These are phyloP conservation scores for Melolontha melolontha DNA, from an alignment of 2,888 invertebrate genomes.

Conservation along the genomic window DNA sequence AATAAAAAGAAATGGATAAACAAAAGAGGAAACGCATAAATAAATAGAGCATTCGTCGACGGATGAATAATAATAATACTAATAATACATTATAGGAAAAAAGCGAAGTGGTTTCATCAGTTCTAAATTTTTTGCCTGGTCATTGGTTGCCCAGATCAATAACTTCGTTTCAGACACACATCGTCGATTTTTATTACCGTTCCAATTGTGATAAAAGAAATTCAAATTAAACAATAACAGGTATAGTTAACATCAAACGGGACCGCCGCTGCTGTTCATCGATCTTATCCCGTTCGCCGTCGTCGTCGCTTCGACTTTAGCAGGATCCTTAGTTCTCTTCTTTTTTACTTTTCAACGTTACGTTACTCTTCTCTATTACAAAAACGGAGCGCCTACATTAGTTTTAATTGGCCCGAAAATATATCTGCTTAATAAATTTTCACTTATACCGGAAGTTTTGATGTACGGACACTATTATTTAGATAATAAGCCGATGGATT, in stretches of 20 bases:
- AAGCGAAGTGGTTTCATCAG: constrained; percentile 28
- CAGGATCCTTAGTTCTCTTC: no score
- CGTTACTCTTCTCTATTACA: background rate
- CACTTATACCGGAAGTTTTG: constrained; percentile 31
- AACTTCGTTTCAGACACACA: constrained; percentile 25
- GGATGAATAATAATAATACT: constrained; percentile 10
- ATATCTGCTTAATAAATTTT: constrained; percentile 32
- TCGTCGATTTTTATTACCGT: constrained; percentile 36
- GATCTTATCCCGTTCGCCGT: constrained; percentile 11
- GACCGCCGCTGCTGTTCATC: constrained; percentile 21
- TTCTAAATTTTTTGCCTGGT: constrained; percentile 22
- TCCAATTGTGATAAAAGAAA: constrained; percentile 38
- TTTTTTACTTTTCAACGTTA: constrained; percentile 4
- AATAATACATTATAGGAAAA: constrained; percentile 16
- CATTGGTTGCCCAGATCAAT: constrained; percentile 29
- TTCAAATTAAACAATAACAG: constrained; percentile 39
- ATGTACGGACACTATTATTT: constrained; percentile 32
- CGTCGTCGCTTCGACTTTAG: background rate
- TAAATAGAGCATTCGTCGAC: background rate
- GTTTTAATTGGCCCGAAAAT: constrained; percentile 28
- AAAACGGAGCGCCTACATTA: constrained; percentile 22
- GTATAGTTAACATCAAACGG: constrained; percentile 36
- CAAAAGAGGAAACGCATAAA: constrained; percentile 3
- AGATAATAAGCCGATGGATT: constrained; percentile 30
- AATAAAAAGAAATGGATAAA: no score